Evolutionary conservation across 2,888 invertebrate species (phyloP), one percentile per base, ranked within the genome.

Genomic region (Hirtodrosophila alboralis): DNA sequence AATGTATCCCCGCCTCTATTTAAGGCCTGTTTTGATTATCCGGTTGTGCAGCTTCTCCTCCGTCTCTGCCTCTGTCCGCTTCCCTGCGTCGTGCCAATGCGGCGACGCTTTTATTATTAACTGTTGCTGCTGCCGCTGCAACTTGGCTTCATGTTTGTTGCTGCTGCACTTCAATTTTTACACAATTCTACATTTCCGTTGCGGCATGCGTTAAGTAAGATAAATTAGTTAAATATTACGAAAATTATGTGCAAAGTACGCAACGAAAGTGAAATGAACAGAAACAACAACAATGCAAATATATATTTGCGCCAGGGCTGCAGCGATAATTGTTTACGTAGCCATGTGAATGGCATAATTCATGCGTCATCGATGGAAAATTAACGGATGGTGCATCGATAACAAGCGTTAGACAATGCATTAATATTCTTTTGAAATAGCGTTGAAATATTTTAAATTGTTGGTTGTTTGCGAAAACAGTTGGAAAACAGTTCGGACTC

Each of bases 221-320:
- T 44, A 61, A 65, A 56, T 69, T 51, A 5, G 48, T 44, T 54
- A 54, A 63, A 63, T 68, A 61, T 61, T 31, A 37, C 45, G 44
- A 60, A 68, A 63, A 23, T 48, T 51, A 40, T 57, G 53, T 38
- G 57, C 71, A 56, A 79, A 78, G 61, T 47, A 43, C 58, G 72
- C 72, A 72, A 75, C 56, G 85, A 83, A 80, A 72, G 85, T 75
- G 85, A 85, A 69, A 79, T 71, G 77, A 77, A 79, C 37, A 14
- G 8, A 38, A 53, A 43, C 76, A 71, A 79, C 68, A 83, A 73
- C 58, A 62, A 58, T 43, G 28, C 34, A 49, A 59, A 53, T 44
- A 52, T 44, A 52, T 51, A 36, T 48, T 40, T 61, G 28, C 5
- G 43, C 53, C 48, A 69, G 69, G 74, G 69, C 38, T 56, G 9